Evolutionary conservation across 2,797 vertebrate species (phyloP), one percentile per base, ranked within the genome.

Genomic region (Eulemur rubriventer): DNA sequence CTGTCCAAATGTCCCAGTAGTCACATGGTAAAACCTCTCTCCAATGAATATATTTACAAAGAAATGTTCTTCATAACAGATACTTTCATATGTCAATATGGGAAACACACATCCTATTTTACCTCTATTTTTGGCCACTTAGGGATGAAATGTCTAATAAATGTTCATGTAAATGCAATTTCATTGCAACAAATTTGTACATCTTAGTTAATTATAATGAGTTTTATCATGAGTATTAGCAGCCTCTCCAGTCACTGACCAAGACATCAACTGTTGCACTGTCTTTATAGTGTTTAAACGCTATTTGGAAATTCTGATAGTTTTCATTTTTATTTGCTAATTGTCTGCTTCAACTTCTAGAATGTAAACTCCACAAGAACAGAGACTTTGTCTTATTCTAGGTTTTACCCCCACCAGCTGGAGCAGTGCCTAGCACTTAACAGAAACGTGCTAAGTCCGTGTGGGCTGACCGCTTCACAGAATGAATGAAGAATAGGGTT

Each of bases 121-220:
- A 81, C 28, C 10, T 93, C 67, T 91, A 46, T 20, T 85, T 86
- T 72, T 52, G 57, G 57, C 10, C 28, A 57, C 57, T 22, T 48
- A 43, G 3, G 20, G 3, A 57, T 76, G 41, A 79, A 24, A 92
- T 46, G 85, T 94, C 43, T 92, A 95, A 76, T 50, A 89, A 86
- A 87, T 72, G 55, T 24, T 87, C 33, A 89, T 14, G 4, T 65
- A 73, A 91, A 91, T 14, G 7, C 57, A 75, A 75, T 78, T 91
- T 89, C 38, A 55, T 43, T 43, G 50, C 35, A 80, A 88, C 22
- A 20, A 87, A 72, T 52, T 26, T 63, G 18, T 28, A 30, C 48
- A 13, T 50, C 22, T 76, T 88, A n/a, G 33, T 86, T 90, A 41
- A 80, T 43, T 48, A 79, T 30, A 50, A 26, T 78, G 50, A 93